Evolutionary conservation across 2,888 invertebrate species (phyloP).

Genomic region (Dynastes tityus): DNA sequence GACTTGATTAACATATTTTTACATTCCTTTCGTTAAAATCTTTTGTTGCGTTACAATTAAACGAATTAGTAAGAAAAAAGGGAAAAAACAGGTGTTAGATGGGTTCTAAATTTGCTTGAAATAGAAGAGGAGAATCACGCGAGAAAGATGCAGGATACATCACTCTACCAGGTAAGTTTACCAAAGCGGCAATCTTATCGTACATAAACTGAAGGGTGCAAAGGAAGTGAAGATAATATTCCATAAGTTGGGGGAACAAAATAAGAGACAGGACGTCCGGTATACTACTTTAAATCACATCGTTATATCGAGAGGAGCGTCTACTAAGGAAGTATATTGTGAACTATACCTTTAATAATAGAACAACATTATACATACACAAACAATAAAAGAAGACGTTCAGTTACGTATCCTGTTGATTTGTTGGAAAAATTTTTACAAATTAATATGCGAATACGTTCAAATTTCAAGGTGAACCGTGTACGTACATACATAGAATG

Average conservation of each 20-base stretch:
- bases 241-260: conserved; percentile 57
- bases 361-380: background rate
- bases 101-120: background rate
- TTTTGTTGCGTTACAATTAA: too few species aligned
- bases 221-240: conserved; percentile 60
- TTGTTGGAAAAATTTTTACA: conserved; percentile 18
- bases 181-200: conserved; percentile 51
- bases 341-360: conserved; percentile 45
- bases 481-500: too few species aligned
- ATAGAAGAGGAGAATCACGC: background rate
- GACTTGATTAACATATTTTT: conserved; percentile 31
- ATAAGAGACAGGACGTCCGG: conserved; percentile 61
- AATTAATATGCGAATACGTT: conserved; percentile 1
- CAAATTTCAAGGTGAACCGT: background rate
- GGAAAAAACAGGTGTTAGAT: too few species aligned
- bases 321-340: conserved; percentile 57
- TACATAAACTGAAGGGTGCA: conserved; percentile 51
- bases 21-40: background rate
- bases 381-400: background rate
- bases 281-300: conserved; percentile 59
- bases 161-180: conserved; percentile 32
- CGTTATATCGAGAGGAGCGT: conserved; percentile 49
- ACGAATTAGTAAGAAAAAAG: too few species aligned
- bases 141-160: background rate
- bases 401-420: too few species aligned